Percentiles rank a stretch among this genome's conserved stretches.
Conservation (phyloP, 1,140 invertebrate genomes). For the Drosophila funebris region DNA sequence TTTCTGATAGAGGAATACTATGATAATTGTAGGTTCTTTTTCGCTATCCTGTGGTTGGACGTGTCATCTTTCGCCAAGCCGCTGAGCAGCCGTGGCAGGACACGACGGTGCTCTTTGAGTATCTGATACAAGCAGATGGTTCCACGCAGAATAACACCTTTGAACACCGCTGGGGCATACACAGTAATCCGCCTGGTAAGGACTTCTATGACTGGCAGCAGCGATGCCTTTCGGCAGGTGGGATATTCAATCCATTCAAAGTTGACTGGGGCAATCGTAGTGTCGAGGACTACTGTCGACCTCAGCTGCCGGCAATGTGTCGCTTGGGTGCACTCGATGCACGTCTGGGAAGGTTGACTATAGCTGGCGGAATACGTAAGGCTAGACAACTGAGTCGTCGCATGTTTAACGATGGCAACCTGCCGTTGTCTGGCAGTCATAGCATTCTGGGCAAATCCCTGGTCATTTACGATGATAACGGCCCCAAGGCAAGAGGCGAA, state of each 20-base stretch:
- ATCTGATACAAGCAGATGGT: conserved; percentile 94
- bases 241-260: conserved; percentile 91
- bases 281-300: conserved; percentile 85
- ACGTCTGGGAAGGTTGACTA: conserved; percentile 89
- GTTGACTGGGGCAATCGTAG: conserved; percentile 85
- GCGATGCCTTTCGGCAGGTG: conserved; percentile 92
- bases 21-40: conserved; percentile 85
- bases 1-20: neutral
- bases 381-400: conserved; percentile 88
- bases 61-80: conserved; percentile 93
- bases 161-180: conserved; percentile 90
- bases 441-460: conserved; percentile 92
- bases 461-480: conserved; percentile 94
- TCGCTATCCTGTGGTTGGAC: conserved; percentile 94
- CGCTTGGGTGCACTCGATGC: conserved; percentile 88
- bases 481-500: conserved; percentile 93
- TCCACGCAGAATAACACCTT: conserved; percentile 90
- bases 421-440: conserved; percentile 91
- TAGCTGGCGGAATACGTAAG: conserved; percentile 89
- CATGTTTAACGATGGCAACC: conserved; percentile 90
- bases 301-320: conserved; percentile 86
- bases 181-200: conserved; percentile 87
- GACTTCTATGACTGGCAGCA: conserved; percentile 96
- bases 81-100: conserved; percentile 91
- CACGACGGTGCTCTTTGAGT: conserved; percentile 90